A percentile compares a stretch with the other conserved stretches of the same genome.
Evolutionary conservation across 2,888 invertebrate species (phyloP).

Genomic region (Chironomus tentans): DNA sequence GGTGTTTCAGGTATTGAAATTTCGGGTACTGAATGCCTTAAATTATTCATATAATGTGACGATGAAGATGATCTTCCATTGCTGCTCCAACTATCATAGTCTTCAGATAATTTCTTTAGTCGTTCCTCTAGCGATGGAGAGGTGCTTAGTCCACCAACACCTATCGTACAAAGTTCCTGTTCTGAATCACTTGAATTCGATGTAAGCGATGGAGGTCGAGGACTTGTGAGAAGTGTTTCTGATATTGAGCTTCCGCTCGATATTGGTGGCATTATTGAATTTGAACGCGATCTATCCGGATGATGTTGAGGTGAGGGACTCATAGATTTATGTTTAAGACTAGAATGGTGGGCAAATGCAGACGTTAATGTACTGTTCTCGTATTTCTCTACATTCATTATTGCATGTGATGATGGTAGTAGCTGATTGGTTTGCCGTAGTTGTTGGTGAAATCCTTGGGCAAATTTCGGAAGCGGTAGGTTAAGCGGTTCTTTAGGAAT

Average conservation of each 20-base stretch:
- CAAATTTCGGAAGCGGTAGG: conserved; percentile 82
- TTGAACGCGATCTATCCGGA: conserved; percentile 31
- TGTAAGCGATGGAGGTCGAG: conserved; percentile 58
- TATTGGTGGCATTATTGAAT: conserved; percentile 17
- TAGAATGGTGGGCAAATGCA: conserved; percentile 35
- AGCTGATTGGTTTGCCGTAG: conserved; percentile 32
- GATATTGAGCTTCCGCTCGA: background rate
- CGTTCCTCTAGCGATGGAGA: conserved; percentile 82
- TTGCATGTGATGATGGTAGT: conserved; percentile 30
- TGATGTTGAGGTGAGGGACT: conserved; percentile 30
- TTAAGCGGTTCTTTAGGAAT: conserved; percentile 61
- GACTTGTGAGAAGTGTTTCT: conserved; percentile 47
- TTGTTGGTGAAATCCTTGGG: conserved; percentile 54
- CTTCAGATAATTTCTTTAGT: conserved; percentile 85
- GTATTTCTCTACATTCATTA: conserved; percentile 23
- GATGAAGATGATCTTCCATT: conserved; percentile 32
- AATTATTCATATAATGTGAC: conserved; percentile 33
- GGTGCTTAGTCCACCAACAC: conserved; percentile 47
- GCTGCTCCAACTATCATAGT: conserved; percentile 71
- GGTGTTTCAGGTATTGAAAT: conserved; percentile 78
- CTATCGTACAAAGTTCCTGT: conserved; percentile 38
- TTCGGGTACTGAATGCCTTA: conserved; percentile 66
- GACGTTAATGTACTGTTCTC: background rate
- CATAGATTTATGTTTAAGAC: conserved; percentile 38
- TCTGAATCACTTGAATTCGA: conserved; percentile 66